phyloP scores from a whole-genome alignment of 2,888 invertebrate genomes.

The Zygaena filipendulae region DNA sequence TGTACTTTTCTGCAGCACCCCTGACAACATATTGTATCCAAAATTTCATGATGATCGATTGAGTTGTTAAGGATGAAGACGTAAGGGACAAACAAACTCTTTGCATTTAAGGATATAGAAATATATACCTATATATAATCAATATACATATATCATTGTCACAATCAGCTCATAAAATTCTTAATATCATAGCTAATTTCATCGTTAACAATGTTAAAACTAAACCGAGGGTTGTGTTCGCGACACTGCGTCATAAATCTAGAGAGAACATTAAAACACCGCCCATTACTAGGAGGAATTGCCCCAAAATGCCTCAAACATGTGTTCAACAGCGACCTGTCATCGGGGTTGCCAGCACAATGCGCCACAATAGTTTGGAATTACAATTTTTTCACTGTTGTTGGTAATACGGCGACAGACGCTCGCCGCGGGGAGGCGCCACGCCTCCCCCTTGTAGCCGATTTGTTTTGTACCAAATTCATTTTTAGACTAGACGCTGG shows the following conservation, averaged over 20 bases:
- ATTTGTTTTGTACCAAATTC: constrained; percentile 57
- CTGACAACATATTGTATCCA: no score
- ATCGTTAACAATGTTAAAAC: constrained; percentile 33
- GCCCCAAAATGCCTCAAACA: constrained; percentile 64
- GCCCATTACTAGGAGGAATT: constrained; percentile 60
- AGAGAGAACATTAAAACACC: constrained; percentile 56
- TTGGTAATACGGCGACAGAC: constrained; percentile 63
- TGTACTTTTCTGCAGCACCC: no score
- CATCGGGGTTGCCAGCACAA: constrained; percentile 61
- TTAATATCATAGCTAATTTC: constrained; percentile 35
- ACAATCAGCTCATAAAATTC: no score
- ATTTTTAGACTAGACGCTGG: constrained; percentile 33
- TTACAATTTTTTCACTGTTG: constrained; percentile 57
- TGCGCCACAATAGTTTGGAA: constrained; percentile 36
- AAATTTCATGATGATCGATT: no score
- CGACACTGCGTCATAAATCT: constrained; percentile 50
- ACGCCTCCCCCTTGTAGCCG: constrained; percentile 55
- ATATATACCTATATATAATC: no score
- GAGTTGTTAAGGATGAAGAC: no score
- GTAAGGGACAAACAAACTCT: no score
- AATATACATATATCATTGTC: no score
- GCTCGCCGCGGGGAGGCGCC: constrained; percentile 54
- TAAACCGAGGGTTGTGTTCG: constrained; percentile 30
- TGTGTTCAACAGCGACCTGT: constrained; percentile 65
- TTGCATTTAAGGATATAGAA: no score